Percentiles rank a stretch among this genome's conserved stretches.
These are phyloP conservation scores for Drosophila pseudoobscura DNA, from an alignment of 1,140 invertebrate species.

Conservation along the genomic window DNA sequence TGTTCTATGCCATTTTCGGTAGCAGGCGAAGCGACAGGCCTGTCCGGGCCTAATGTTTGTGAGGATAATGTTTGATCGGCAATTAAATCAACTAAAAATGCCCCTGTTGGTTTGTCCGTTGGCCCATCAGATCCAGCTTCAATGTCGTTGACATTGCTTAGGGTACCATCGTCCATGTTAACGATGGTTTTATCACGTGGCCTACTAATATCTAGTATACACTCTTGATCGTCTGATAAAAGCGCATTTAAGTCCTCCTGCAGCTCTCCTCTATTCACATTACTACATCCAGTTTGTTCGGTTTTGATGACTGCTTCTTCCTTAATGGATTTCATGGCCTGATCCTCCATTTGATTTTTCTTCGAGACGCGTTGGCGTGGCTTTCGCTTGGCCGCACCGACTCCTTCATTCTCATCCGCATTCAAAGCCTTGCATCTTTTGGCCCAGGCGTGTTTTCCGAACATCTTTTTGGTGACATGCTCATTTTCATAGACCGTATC, in stretches of 20 bases:
- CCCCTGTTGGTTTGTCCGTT: slow-evolving; percentile 6
- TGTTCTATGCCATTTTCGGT: slow-evolving; percentile 70
- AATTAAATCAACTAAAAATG: slow-evolving; percentile 50
- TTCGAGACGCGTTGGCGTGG: not conserved
- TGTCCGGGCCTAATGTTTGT: slow-evolving; percentile 11
- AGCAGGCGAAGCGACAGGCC: slow-evolving; percentile 13
- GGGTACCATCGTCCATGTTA: slow-evolving; percentile 46
- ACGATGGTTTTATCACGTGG: slow-evolving; percentile 37
- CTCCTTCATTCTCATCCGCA: slow-evolving; percentile 23
- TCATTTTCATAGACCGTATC: slow-evolving; percentile 75
- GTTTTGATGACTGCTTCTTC: slow-evolving; percentile 45
- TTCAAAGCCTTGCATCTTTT: slow-evolving; percentile 33
- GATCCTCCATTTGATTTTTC: not conserved
- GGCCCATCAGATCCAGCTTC: slow-evolving; percentile 4
- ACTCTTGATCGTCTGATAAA: slow-evolving; percentile 44
- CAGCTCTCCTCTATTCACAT: slow-evolving; percentile 30
- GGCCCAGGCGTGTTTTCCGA: slow-evolving; percentile 57
- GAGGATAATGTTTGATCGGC: slow-evolving; percentile 7
- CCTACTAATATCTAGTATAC: slow-evolving; percentile 16
- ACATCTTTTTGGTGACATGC: slow-evolving; percentile 54
- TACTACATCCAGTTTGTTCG: slow-evolving; percentile 36
- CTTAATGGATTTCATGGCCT: slow-evolving; percentile 37
- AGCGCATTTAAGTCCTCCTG: slow-evolving; percentile 60
- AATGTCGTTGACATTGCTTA: slow-evolving; percentile 39
- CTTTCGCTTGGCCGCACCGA: slow-evolving; percentile 16